These are phyloP conservation scores for Himalopsyche japonica DNA, from an alignment of 2,888 invertebrate genomes.

Conservation along the genomic window DNA sequence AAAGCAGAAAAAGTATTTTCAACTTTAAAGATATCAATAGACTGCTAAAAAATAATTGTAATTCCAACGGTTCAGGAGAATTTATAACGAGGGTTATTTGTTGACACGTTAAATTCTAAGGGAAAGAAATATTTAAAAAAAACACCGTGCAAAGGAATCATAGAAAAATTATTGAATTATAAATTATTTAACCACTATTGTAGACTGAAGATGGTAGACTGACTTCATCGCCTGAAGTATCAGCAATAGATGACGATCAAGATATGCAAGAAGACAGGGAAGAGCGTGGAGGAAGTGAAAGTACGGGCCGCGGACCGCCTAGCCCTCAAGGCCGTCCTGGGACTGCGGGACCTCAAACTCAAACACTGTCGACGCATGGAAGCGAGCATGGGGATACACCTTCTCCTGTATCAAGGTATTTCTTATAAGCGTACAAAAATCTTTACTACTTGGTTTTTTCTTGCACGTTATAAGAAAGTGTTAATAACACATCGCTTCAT, in stretches of 20 bases:
- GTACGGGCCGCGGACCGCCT: slow-evolving; percentile 42
- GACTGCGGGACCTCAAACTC: slow-evolving; percentile 50
- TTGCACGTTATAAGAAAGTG: too few species aligned
- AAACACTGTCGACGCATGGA: slow-evolving; percentile 52
- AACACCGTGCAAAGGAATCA: too few species aligned
- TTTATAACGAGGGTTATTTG: too few species aligned
- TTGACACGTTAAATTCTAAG: too few species aligned
- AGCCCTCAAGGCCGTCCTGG: slow-evolving; percentile 51
- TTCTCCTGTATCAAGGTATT: slow-evolving; percentile 50
- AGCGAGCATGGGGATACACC: slow-evolving; percentile 49
- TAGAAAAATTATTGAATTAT: too few species aligned
- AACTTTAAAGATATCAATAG: too few species aligned
- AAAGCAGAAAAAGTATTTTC: too few species aligned
- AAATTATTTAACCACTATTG: not conserved
- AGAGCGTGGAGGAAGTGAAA: slow-evolving; percentile 31
- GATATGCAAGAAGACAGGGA: slow-evolving; percentile 29
- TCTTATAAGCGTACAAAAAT: not conserved
- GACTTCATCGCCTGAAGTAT: slow-evolving; percentile 52
- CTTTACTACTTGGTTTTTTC: too few species aligned
- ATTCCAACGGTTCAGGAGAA: too few species aligned
- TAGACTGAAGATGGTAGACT: slow-evolving; percentile 50
- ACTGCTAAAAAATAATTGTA: too few species aligned
- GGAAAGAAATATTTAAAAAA: too few species aligned
- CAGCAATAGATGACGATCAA: slow-evolving; percentile 51
- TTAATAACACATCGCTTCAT: too few species aligned